These are phyloP conservation scores for Junco hyemalis DNA, from an alignment of 2,113 vertebrate genomes.

Conservation along the genomic window DNA sequence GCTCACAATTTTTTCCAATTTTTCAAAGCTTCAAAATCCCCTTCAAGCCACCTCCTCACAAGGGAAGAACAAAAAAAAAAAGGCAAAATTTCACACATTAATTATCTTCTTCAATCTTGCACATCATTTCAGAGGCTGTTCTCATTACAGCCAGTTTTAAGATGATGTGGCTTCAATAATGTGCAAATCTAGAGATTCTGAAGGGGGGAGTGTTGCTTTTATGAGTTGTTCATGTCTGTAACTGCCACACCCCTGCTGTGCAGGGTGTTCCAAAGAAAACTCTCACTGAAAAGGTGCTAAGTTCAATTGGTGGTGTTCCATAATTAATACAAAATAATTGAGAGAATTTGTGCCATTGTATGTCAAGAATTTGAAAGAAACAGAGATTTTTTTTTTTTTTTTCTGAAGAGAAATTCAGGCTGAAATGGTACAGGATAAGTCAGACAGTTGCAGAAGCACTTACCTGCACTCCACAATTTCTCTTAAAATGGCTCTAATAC, in stretches of 20 bases:
- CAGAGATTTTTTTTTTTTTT: background rate
- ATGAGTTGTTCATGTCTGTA: background rate
- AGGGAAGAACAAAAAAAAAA: accelerated
- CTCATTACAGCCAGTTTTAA: background rate
- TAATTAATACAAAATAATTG: background rate
- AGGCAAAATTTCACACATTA: background rate
- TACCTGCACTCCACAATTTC: background rate
- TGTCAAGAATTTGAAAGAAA: background rate
- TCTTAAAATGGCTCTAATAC: background rate
- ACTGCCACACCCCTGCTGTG: background rate
- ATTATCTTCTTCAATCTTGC: background rate
- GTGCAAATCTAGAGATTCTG: background rate
- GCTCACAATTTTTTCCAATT: background rate
- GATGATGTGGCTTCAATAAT: background rate
- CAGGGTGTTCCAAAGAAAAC: background rate
- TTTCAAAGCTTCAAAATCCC: conserved; percentile 1
- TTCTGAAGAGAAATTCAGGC: background rate
- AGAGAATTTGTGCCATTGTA: background rate
- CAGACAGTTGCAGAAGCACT: background rate
- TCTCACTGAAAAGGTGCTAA: background rate
- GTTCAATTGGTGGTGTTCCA: background rate
- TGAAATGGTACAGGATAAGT: background rate
- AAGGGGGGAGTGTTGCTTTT: background rate
- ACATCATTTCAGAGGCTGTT: background rate
- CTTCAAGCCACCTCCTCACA: background rate